These are phyloP conservation scores for Himalopsyche phryganea DNA, from an alignment of 1,140 invertebrate genomes.

Conservation along the genomic window DNA sequence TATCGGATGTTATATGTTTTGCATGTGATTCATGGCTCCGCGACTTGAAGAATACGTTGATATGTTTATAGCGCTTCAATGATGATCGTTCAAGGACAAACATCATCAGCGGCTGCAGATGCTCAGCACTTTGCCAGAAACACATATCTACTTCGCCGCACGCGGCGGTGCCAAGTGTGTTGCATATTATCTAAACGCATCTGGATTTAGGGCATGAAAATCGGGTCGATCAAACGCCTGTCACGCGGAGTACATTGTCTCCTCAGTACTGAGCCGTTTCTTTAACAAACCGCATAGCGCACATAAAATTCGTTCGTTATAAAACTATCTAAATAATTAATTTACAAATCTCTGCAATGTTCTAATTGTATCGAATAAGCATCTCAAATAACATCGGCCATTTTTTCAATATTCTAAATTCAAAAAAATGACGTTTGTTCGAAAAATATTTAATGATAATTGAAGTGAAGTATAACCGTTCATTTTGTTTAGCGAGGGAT, in stretches of 20 bases:
- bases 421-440: too few relatives aligned
- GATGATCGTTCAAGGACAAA: background rate
- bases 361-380: too few relatives aligned
- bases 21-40: too few relatives aligned
- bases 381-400: too few relatives aligned
- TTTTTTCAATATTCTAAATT: too few relatives aligned
- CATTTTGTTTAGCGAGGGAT: too few relatives aligned
- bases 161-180: slow-evolving; percentile 23
- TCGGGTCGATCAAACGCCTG: slow-evolving; percentile 29
- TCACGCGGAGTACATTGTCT: slow-evolving; percentile 23
- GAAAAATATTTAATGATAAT: too few relatives aligned
- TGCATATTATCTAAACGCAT: slow-evolving; percentile 27
- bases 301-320: background rate
- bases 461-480: too few relatives aligned
- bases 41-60: too few relatives aligned
- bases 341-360: too few relatives aligned
- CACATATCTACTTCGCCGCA: background rate
- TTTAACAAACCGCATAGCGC: slow-evolving; percentile 7
- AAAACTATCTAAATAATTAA: background rate
- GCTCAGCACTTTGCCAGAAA: background rate
- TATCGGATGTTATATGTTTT: too few relatives aligned
- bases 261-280: slow-evolving; percentile 20
- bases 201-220: slow-evolving; percentile 34
- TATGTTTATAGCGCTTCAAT: background rate
- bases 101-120: too few relatives aligned